These are phyloP conservation scores for Drosophila busckii DNA, from an alignment of 1,140 invertebrate genomes.

Conservation along the genomic window DNA sequence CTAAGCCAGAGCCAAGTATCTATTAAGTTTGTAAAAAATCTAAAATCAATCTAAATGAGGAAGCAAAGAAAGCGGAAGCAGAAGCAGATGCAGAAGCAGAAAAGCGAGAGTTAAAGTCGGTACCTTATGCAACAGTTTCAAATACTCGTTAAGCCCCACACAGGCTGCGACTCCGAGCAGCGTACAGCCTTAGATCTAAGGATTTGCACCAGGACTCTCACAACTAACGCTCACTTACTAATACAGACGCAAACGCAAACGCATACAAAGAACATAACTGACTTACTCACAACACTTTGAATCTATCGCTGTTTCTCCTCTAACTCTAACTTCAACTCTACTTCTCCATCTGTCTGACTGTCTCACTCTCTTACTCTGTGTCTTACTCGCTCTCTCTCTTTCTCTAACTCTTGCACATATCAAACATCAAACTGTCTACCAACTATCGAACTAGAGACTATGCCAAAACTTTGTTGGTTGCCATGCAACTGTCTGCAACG, in stretches of 20 bases:
- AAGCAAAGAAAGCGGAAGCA: too few species aligned
- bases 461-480: constrained; percentile 62
- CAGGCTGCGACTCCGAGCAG: constrained; percentile 26
- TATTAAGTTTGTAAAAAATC: constrained; percentile 71
- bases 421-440: constrained; percentile 10
- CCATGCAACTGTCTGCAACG: constrained; percentile 51
- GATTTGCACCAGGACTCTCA: constrained; percentile 36
- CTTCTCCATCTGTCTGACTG: neutral
- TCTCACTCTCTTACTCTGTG: constrained; percentile 5
- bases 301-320: constrained; percentile 30
- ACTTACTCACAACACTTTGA: constrained; percentile 23
- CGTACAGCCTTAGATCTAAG: constrained; percentile 61
- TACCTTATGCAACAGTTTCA: constrained; percentile 55
- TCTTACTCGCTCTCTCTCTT: constrained; percentile 9
- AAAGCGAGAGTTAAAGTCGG: constrained; percentile 67
- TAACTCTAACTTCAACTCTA: constrained; percentile 10
- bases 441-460: constrained; percentile 52
- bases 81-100: constrained; percentile 29
- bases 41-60: too few species aligned
- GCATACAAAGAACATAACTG: constrained; percentile 12
- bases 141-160: constrained; percentile 68
- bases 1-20: constrained; percentile 42
- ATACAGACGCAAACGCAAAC: constrained; percentile 9
- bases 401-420: constrained; percentile 13
- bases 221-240: constrained; percentile 18